These are phyloP conservation scores for Drosophila rellima DNA, from an alignment of 2,888 invertebrate genomes.

Conservation along the genomic window DNA sequence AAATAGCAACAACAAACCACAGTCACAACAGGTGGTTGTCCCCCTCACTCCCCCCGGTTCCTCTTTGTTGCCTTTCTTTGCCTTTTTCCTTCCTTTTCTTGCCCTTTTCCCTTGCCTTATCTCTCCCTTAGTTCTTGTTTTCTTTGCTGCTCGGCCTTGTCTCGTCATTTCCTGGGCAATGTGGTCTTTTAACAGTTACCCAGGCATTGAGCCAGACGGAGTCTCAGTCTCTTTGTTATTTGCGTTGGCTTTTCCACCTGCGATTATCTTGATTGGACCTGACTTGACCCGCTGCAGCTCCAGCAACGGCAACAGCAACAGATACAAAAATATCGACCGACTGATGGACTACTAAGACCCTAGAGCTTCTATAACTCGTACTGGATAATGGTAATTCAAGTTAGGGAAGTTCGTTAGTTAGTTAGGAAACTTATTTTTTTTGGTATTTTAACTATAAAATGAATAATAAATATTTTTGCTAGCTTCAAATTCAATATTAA, in stretches of 20 bases:
- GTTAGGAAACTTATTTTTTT: too few species aligned
- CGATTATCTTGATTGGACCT: conserved; percentile 60
- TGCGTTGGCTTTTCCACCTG: conserved; percentile 41
- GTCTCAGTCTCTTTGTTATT: conserved; percentile 27
- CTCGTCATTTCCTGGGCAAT: conserved; percentile 33
- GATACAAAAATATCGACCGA: neutral
- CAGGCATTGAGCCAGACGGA: conserved; percentile 4
- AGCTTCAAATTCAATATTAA: too few species aligned
- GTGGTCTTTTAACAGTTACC: conserved; percentile 17
- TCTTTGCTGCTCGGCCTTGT: conserved; percentile 23
- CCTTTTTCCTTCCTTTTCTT: neutral
- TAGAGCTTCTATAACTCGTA: too few species aligned
- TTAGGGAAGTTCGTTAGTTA: too few species aligned
- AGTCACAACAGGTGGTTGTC: conserved; percentile 50
- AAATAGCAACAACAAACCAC: conserved; percentile 9
- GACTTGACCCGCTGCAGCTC: conserved; percentile 31
- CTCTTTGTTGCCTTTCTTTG: neutral
- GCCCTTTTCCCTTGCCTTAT: neutral
- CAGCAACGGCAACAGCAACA: neutral
- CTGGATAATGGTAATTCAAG: too few species aligned
- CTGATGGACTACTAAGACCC: neutral
- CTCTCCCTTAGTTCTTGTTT: conserved; percentile 1
- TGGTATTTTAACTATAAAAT: too few species aligned
- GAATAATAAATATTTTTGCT: too few species aligned
- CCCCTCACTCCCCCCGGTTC: neutral